Conservation (phyloP, 2,797 vertebrate species). For the Scolopax rusticola region DNA sequence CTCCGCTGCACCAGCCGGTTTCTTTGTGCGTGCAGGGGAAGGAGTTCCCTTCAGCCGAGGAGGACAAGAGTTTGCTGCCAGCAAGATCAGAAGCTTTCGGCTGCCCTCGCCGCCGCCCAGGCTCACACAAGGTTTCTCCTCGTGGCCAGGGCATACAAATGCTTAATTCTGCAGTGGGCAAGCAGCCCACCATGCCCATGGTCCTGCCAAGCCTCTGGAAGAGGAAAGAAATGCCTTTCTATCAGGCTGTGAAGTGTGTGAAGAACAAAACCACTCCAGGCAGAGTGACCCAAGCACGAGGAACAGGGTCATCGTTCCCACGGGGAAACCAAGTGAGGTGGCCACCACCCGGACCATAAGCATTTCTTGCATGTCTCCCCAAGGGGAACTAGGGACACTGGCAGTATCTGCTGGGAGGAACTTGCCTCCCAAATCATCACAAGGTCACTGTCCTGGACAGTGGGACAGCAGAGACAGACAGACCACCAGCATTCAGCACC, state of each 20-base stretch:
- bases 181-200: fast-evolving
- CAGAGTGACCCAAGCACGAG: neutral
- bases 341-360: neutral
- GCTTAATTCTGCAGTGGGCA: conserved; percentile 14
- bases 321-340: neutral
- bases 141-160: neutral
- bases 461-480: neutral
- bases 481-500: neutral
- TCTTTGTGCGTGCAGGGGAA: conserved; percentile 46
- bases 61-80: neutral
- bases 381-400: neutral
- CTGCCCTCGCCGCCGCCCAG: neutral
- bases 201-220: conserved; percentile 21
- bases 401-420: neutral
- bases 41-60: conserved; percentile 38
- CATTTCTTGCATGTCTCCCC: neutral
- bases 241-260: neutral
- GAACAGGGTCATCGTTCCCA: neutral
- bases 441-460: neutral
- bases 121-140: neutral
- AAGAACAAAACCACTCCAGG: neutral
- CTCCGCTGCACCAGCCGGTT: neutral
- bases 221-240: neutral
- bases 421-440: neutral
- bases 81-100: neutral